Conservation (phyloP, 2,888 invertebrate species). For the Unio pictorum region DNA sequence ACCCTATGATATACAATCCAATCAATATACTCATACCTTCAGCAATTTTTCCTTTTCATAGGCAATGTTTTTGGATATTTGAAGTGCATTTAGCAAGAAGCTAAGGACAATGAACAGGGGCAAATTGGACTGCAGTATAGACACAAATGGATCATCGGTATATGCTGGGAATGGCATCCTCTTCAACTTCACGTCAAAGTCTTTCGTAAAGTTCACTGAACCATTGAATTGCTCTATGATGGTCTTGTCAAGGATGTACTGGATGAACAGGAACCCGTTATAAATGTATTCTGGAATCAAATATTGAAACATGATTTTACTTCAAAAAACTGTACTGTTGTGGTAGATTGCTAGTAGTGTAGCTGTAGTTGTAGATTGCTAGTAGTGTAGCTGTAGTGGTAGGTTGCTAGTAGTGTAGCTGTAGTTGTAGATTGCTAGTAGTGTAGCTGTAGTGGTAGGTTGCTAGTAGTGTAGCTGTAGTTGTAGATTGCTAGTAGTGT, state of each 20-base stretch:
- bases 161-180: slow-evolving; percentile 84
- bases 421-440: no score
- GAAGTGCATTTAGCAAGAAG: slow-evolving; percentile 85
- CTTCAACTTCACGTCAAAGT: slow-evolving; percentile 73
- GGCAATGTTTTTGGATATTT: slow-evolving; percentile 82
- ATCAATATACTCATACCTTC: slow-evolving; percentile 49
- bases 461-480: no score
- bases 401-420: no score
- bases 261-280: slow-evolving; percentile 80
- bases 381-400: no score
- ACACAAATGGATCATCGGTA: slow-evolving; percentile 79
- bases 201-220: slow-evolving; percentile 62
- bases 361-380: no score
- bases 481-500: no score
- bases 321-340: no score
- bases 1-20: background rate
- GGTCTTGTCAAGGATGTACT: slow-evolving; percentile 75
- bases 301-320: background rate
- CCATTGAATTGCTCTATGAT: slow-evolving; percentile 57
- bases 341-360: no score
- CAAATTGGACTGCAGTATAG: slow-evolving; percentile 79
- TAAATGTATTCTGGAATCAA: slow-evolving; percentile 75
- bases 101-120: slow-evolving; percentile 86
- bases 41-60: slow-evolving; percentile 81
- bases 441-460: no score